Conservation (phyloP, 2,888 invertebrate genomes). For the Harmothoe impar region DNA sequence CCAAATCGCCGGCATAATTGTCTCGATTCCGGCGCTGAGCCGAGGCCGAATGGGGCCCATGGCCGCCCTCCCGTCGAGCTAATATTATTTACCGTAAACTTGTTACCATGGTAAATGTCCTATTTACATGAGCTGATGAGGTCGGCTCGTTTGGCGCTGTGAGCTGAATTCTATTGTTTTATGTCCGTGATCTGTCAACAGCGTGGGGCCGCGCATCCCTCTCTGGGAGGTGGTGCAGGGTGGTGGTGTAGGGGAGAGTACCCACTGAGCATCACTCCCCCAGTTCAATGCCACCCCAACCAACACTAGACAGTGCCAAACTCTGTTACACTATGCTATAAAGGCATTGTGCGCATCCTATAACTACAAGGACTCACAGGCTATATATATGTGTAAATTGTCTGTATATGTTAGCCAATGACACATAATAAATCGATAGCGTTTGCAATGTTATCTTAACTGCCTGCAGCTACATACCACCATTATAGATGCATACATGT, state of each 20-base stretch:
- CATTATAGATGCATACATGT: no score
- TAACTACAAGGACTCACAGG: no score
- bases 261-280: not conserved
- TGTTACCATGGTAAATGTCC: conserved; percentile 59
- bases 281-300: not conserved
- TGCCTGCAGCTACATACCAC: no score
- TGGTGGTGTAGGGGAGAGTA: not conserved
- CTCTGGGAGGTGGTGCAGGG: not conserved
- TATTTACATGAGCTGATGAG: conserved; percentile 62
- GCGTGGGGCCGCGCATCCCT: not conserved
- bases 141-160: conserved; percentile 34
- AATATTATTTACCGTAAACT: conserved; percentile 63
- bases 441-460: no score
- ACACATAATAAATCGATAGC: no score
- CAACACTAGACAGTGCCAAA: no score
- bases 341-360: no score
- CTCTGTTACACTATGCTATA: no score
- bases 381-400: no score
- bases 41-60: not conserved
- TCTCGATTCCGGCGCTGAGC: conserved; percentile 34
- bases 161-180: conserved; percentile 58
- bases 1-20: conserved; percentile 59
- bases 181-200: conserved; percentile 24
- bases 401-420: no score
- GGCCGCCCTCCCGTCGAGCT: conserved; percentile 30